phyloP scores from a whole-genome alignment of 1,140 invertebrate species.

The Pachypsylla venusta region DNA sequence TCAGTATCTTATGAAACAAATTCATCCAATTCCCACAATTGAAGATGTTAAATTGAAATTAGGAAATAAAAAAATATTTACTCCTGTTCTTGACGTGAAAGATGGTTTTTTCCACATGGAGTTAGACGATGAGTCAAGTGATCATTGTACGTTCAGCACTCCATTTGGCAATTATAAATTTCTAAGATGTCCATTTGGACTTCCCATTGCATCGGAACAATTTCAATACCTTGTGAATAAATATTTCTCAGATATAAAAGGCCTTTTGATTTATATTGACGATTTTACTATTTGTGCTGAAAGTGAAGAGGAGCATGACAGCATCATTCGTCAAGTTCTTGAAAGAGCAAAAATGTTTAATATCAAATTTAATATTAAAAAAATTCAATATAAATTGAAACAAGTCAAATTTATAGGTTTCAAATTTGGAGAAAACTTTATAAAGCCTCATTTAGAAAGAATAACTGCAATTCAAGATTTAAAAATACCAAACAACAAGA shows the following conservation, averaged over 20 bases:
- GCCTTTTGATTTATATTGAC: slow-evolving; percentile 25
- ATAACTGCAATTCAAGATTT: slow-evolving; percentile 28
- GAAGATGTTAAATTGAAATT: slow-evolving; percentile 14
- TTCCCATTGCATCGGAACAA: slow-evolving; percentile 24
- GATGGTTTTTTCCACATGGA: slow-evolving; percentile 18
- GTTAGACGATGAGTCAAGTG: slow-evolving; percentile 12
- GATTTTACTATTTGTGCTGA: neutral
- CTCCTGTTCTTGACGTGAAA: slow-evolving; percentile 17
- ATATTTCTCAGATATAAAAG: slow-evolving; percentile 24
- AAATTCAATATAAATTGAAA: slow-evolving; percentile 23
- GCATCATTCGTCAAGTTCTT: slow-evolving; percentile 11
- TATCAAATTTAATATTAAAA: slow-evolving; percentile 28
- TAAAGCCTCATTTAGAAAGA: slow-evolving; percentile 28
- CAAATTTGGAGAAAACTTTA: slow-evolving; percentile 25
- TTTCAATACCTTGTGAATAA: slow-evolving; percentile 27
- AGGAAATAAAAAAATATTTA: slow-evolving; percentile 14
- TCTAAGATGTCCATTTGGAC: slow-evolving; percentile 27
- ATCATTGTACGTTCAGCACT: too few species aligned
- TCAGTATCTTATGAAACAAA: slow-evolving; percentile 18
- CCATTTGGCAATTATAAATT: too few species aligned
- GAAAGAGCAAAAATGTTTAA: slow-evolving; percentile 16
- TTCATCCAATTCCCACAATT: neutral
- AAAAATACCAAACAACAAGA: slow-evolving; percentile 23
- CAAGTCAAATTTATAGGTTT: slow-evolving; percentile 28
- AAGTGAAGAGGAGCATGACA: slow-evolving; percentile 12